Percentiles rank a stretch among this genome's conserved stretches.
Evolutionary conservation across 2,888 invertebrate genomes (phyloP).

Genomic region (Caenorhabditis sinica): DNA sequence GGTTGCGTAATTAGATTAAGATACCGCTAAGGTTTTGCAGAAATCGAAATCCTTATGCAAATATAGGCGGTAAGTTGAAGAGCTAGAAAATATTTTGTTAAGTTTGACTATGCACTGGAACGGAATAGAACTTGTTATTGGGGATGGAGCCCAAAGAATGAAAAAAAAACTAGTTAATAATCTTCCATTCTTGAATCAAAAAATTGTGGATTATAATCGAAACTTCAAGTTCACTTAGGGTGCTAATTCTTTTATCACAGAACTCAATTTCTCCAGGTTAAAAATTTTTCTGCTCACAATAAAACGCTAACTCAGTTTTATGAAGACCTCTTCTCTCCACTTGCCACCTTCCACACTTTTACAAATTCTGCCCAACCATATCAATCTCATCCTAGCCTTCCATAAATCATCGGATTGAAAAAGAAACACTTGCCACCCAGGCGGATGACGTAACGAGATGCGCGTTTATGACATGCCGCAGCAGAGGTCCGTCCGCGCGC

Average conservation of each 20-base stretch:
- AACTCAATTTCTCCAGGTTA: too few species aligned
- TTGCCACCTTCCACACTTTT: neutral
- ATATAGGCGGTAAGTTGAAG: neutral
- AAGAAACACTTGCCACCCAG: constrained; percentile 51
- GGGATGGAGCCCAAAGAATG: too few species aligned
- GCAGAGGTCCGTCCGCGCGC: neutral
- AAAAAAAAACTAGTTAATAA: too few species aligned
- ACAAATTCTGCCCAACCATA: neutral
- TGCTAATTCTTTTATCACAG: too few species aligned
- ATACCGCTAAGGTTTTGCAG: neutral
- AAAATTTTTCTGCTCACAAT: too few species aligned
- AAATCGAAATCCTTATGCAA: neutral
- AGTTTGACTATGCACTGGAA: too few species aligned
- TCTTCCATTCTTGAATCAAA: too few species aligned
- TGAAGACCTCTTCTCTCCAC: neutral
- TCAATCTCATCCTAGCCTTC: neutral
- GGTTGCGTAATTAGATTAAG: constrained; percentile 2
- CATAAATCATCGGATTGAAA: constrained; percentile 24
- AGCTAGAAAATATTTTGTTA: neutral
- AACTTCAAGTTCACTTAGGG: too few species aligned
- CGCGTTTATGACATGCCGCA: constrained; percentile 43
- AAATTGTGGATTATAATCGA: too few species aligned
- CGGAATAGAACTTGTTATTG: too few species aligned
- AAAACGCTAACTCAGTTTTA: neutral
- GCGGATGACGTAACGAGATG: constrained; percentile 51